Evolutionary conservation across 2,797 vertebrate genomes (phyloP), one percentile per base, ranked within the genome.

Genomic region (Monodelphis domestica): DNA sequence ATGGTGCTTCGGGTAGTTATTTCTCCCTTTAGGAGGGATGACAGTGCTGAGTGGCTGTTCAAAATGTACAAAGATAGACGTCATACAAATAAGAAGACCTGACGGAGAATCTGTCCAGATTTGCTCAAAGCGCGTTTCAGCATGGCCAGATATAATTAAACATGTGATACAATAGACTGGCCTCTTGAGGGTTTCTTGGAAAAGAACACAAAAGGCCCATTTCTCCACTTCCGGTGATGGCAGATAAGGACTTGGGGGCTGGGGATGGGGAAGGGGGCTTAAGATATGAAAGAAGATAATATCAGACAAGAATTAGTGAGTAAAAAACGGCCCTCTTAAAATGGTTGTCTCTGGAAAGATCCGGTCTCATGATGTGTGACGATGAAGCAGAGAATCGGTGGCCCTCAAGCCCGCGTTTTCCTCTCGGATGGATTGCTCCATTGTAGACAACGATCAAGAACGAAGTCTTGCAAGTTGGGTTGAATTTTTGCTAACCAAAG

Each of bases 221-320:
- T 45, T 78, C n/a, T 9, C 38, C 2, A 45, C 7, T 78, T 45
- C 29, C 29, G 78, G n/a, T 45, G n/a, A 38, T 78, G 17, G 78
- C n/a, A n/a, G 9, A 38, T 45, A 45, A 78, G 63, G n/a, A 78
- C 78, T 45, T 78, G 21, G 14, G 0, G 2, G 17, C n/a, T n/a
- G n/a, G n/a, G n/a, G n/a, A n/a, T n/a, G n/a, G 63, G n/a, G n/a
- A 78, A 78, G 6, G 29, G n/a, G 21, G 6, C 78, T 78, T 45
- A 24, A n/a, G 63, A 78, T 33, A 90, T n/a, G 38, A 90, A 10
- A 53, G 33, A 94, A 93, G 70, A n/a, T 94, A 92, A 88, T 84
- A 54, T 26, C 93, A 56, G 89, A n/a, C 91, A 93, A 93, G n/a
- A 89, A 29, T 88, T 53, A 55, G 70, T 88, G 12, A 91, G 30